Base-by-base conservation (phyloP, 2,888 invertebrate genomes). In the Yponomeuta plumbellus region DNA sequence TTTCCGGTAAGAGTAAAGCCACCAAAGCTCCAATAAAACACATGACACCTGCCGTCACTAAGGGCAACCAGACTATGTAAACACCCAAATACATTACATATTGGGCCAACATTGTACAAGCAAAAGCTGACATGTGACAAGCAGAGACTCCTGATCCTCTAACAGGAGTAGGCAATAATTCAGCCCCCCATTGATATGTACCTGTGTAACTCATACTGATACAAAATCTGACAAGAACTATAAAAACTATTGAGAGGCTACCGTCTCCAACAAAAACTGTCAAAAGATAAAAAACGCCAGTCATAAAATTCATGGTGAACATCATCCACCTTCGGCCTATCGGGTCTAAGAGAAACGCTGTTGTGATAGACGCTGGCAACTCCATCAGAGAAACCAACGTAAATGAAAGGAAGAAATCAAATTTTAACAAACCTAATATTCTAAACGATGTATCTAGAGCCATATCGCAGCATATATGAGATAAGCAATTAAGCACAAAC, bases 371-470 rank as follows among this genome's bases (percentile, higher is more conserved):
- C 13, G 68, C 44, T 58, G 69, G 69, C 23, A 68, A 64, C 39
- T 69, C 69, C 20, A 68, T 68, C 58, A 66, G 64, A 17, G 67
- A 67, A 17, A 69, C 66, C 10, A 66, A 40, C 6, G 69, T 58
- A 20, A 69, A 69, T 5, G 67, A 69, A 21, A 69, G 34, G 39
- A 69, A 69, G 40, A 69, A 66, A 61, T 69, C 44, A 26, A 68
- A 66, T 13, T 66, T 57, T 11, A 69, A 58, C 21, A 22, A 26
- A 2, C 68, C 67, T 4, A 68, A 23, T 66, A 64, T 67, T 69
- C 69, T 67, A 8, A 69, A 66, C 13, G 67, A 67, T 11, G 66
- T 61, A 61, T 69, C 69, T 44, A 68, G 66, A 20, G 68, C 64
- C 17, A 69, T 66, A 26, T 57, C 52, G 57, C 67, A 67, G 34